These are phyloP conservation scores for Echinops telfairi DNA, from an alignment of 2,113 vertebrate genomes.

Conservation along the genomic window DNA sequence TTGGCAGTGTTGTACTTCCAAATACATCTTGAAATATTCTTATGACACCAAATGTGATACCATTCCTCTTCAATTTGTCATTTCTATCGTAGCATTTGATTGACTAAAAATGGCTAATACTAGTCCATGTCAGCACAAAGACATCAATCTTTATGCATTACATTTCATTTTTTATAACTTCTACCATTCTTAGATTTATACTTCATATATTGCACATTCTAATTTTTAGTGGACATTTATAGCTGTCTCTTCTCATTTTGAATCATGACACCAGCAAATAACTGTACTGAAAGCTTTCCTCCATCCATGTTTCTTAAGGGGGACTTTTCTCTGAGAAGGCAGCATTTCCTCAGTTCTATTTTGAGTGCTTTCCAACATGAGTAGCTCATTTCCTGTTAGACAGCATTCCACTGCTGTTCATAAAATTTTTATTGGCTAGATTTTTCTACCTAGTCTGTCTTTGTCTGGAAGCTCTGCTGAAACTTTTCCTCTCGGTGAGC, in stretches of 20 bases:
- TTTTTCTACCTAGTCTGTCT: no score
- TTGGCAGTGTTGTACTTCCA: background rate
- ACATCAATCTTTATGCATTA: background rate
- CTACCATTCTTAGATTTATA: background rate
- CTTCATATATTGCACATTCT: background rate
- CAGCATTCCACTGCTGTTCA: background rate
- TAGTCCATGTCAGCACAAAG: background rate
- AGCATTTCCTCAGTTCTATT: background rate
- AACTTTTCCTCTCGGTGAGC: no score
- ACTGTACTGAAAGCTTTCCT: background rate
- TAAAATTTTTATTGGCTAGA: background rate
- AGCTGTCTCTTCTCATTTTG: background rate
- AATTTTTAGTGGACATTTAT: background rate
- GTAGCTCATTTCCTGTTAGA: background rate
- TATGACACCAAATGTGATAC: background rate
- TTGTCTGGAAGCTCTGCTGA: no score
- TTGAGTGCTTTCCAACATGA: background rate
- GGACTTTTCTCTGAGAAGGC: background rate
- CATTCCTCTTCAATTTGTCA: background rate
- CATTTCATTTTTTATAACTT: background rate
- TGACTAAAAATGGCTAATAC: background rate
- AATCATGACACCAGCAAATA: background rate
- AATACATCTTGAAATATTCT: background rate
- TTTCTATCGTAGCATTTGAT: background rate
- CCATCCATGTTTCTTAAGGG: background rate